Evolutionary conservation across 2,113 vertebrate genomes (phyloP).

Genomic region (Anarhynchus alexandrinus): DNA sequence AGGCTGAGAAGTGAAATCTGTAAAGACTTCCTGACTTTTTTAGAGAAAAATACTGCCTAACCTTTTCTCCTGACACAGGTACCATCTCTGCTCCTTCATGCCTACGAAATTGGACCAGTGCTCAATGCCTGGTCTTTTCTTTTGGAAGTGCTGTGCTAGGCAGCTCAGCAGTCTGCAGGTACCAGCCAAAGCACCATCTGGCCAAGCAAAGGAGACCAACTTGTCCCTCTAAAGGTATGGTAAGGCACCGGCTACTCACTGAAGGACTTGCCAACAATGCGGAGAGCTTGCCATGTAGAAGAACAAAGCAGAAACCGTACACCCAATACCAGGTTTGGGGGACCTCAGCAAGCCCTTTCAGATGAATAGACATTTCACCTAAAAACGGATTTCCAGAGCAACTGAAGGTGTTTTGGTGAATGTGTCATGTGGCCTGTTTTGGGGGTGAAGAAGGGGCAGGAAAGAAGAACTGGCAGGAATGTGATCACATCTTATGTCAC

Average conservation of each 20-base stretch:
- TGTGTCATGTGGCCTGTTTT: neutral
- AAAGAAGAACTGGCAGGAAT: neutral
- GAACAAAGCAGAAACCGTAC: neutral
- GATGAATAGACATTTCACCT: neutral
- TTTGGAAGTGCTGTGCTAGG: neutral
- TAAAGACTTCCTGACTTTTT: neutral
- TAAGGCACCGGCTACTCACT: neutral
- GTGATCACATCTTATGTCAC: neutral
- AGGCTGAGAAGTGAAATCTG: neutral
- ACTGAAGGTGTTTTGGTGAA: neutral
- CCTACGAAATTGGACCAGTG: neutral
- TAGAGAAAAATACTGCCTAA: neutral
- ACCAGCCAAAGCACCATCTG: neutral
- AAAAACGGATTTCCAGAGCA: neutral
- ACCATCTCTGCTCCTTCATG: neutral
- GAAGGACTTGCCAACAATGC: accelerated
- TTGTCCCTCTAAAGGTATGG: neutral
- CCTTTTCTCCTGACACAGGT: neutral
- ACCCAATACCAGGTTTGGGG: neutral
- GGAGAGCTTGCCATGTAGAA: neutral
- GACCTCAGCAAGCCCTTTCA: neutral
- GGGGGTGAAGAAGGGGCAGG: neutral
- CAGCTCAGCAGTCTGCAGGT: neutral
- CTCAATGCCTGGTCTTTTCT: neutral
- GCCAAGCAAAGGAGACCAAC: neutral